These are phyloP conservation scores for Maniola hyperantus DNA, from an alignment of 2,888 invertebrate species.

Conservation along the genomic window DNA sequence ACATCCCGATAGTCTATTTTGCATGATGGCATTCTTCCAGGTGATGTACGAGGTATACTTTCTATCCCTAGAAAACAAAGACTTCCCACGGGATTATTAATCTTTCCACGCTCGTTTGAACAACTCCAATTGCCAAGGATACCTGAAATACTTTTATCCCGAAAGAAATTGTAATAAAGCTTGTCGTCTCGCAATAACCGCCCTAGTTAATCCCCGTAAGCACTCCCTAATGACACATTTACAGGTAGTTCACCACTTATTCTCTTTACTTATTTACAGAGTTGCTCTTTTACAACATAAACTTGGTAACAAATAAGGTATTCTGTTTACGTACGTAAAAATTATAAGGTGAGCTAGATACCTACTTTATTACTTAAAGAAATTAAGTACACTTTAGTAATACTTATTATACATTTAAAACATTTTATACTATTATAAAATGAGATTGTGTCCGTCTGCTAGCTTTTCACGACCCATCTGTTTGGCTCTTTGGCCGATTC, in stretches of 20 bases:
- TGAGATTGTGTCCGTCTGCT: too few relatives aligned
- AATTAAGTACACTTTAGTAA: too few relatives aligned
- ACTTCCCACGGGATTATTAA: too few relatives aligned
- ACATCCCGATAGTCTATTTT: too few relatives aligned
- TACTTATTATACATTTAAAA: too few relatives aligned
- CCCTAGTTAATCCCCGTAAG: slow-evolving; percentile 23
- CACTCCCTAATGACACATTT: slow-evolving; percentile 26
- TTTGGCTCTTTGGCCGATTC: too few relatives aligned
- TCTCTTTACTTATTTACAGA: slow-evolving; percentile 9
- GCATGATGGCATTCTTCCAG: too few relatives aligned
- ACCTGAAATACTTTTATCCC: slow-evolving; percentile 1
- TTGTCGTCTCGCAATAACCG: slow-evolving; percentile 23
- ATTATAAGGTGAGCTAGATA: background rate
- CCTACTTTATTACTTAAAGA: background rate
- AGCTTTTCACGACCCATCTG: too few relatives aligned
- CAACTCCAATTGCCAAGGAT: background rate
- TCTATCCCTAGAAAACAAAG: background rate
- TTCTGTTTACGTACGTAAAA: slow-evolving; percentile 1
- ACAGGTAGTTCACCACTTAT: slow-evolving; percentile 24
- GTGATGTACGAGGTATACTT: background rate
- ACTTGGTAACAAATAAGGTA: slow-evolving; percentile 14
- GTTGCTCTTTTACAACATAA: slow-evolving; percentile 8
- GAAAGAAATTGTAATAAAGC: slow-evolving; percentile 24
- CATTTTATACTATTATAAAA: too few relatives aligned
- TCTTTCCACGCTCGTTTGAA: background rate